Evolutionary conservation across 2,797 vertebrate genomes (phyloP).

Genomic region (Labroides dimidiatus): DNA sequence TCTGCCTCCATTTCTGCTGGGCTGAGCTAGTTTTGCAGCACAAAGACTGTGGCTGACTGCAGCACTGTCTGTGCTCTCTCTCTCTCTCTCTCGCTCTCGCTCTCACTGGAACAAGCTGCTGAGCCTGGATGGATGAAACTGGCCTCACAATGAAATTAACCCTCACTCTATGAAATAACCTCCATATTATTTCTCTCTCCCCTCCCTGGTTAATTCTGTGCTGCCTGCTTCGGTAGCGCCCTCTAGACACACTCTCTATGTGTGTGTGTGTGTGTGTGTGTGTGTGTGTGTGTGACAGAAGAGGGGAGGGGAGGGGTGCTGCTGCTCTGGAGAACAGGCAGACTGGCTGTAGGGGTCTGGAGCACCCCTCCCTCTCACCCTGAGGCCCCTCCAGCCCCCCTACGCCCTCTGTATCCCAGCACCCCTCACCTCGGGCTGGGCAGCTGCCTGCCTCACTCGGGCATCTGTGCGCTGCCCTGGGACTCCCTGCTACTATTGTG

Average conservation of each 20-base stretch:
- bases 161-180: constrained; percentile 61
- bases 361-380: constrained; percentile 33
- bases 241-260: constrained; percentile 34
- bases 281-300: too few relatives aligned
- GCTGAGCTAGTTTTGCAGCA: constrained; percentile 84
- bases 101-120: constrained; percentile 57
- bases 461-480: constrained; percentile 79
- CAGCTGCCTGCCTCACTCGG: constrained; percentile 77
- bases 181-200: constrained; percentile 22
- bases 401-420: constrained; percentile 58
- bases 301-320: constrained; percentile 58
- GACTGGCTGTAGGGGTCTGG: constrained; percentile 61
- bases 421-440: constrained; percentile 74
- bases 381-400: constrained; percentile 36
- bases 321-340: constrained; percentile 65
- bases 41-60: constrained; percentile 86
- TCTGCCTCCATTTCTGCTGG: constrained; percentile 82
- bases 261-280: constrained; percentile 24
- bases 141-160: constrained; percentile 65
- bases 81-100: constrained; percentile 46
- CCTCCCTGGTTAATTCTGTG: constrained; percentile 51
- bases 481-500: constrained; percentile 81
- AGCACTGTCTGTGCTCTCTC: constrained; percentile 76
- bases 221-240: constrained; percentile 54
- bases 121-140: constrained; percentile 64